Percentiles rank a stretch among this genome's conserved stretches.
These are phyloP conservation scores for Orius insidiosus DNA, from an alignment of 1,140 invertebrate genomes.

Conservation along the genomic window DNA sequence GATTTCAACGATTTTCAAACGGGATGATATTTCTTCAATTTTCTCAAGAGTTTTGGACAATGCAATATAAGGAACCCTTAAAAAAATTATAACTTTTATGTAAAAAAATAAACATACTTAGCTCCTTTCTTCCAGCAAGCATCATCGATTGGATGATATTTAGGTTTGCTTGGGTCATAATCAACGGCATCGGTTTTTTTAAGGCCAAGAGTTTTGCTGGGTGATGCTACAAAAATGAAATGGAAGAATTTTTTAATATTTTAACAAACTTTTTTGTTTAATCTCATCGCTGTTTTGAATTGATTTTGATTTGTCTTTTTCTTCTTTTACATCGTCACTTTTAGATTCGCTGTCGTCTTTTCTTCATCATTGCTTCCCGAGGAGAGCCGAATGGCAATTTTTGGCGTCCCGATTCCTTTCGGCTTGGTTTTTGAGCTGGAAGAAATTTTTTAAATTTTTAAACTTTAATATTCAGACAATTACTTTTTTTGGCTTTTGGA, in stretches of 20 bases:
- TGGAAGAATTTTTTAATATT: background rate
- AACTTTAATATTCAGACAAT: too few species aligned
- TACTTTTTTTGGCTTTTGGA: slow-evolving; percentile 1
- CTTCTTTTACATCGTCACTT: slow-evolving; percentile 1
- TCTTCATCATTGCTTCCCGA: too few species aligned
- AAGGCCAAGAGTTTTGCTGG: background rate
- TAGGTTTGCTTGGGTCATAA: slow-evolving; percentile 59
- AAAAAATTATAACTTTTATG: too few species aligned
- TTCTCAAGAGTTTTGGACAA: slow-evolving; percentile 75
- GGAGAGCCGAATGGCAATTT: too few species aligned
- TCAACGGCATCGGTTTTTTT: slow-evolving; percentile 23
- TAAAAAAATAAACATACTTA: too few species aligned
- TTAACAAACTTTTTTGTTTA: background rate
- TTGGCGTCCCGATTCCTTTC: too few species aligned
- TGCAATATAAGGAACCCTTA: slow-evolving; percentile 81
- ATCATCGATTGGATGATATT: slow-evolving; percentile 75
- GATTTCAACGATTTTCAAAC: slow-evolving; percentile 89
- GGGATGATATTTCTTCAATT: slow-evolving; percentile 75
- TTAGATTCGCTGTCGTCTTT: background rate
- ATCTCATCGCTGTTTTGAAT: background rate
- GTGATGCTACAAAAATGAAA: background rate
- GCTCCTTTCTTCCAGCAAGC: slow-evolving; percentile 68
- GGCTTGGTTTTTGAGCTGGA: too few species aligned
- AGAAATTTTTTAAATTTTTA: too few species aligned
- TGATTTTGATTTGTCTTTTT: background rate